Conservation (phyloP, 2,113 vertebrate genomes). For the Crotophaga sulcirostris region DNA sequence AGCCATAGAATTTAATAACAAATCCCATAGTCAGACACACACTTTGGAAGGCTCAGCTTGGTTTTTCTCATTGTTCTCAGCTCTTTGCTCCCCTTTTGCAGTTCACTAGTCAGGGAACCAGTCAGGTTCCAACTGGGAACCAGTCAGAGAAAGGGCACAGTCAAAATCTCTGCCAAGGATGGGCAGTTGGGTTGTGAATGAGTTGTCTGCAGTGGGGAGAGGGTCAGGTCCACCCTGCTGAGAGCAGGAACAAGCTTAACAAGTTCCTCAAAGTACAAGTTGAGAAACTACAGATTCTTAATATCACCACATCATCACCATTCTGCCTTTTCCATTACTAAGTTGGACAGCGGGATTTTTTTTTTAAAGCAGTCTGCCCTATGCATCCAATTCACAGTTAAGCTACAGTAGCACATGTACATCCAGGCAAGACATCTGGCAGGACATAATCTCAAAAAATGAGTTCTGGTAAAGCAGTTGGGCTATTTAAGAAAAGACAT, state of each 20-base stretch:
- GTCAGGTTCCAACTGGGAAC: rapidly evolving
- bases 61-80: not conserved
- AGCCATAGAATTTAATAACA: not conserved
- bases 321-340: not conserved
- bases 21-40: not conserved
- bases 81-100: not conserved
- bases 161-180: not conserved
- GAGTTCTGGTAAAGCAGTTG: not conserved
- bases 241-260: not conserved
- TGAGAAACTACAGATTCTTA: not conserved
- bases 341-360: not conserved
- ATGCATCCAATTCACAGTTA: not conserved
- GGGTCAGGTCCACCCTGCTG: not conserved
- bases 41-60: not conserved
- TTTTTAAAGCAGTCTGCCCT: not conserved
- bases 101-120: rapidly evolving
- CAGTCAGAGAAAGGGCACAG: not conserved
- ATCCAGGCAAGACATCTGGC: not conserved
- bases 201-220: not conserved
- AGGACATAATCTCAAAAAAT: not conserved
- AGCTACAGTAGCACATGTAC: not conserved
- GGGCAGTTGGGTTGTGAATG: too few species aligned
- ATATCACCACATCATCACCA: not conserved
- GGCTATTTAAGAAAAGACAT: not conserved
- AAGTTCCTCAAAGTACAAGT: not conserved